Base-by-base conservation (phyloP, 64 coral and sea anemone genomes). In the Montipora sp. region DNA sequence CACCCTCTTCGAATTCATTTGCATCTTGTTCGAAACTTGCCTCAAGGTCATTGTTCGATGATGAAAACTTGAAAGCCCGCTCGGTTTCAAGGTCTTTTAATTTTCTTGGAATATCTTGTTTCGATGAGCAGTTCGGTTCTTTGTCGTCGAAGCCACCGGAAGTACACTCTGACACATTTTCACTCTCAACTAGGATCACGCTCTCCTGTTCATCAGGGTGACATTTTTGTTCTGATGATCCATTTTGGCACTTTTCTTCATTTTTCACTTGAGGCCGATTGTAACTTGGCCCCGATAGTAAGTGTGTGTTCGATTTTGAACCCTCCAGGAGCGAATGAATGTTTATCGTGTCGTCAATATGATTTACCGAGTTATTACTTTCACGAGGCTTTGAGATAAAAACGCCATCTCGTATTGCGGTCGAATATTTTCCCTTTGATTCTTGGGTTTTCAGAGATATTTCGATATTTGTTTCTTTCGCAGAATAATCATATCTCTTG, bases 1-100 rank as follows among this genome's bases (percentile, higher is more conserved):
- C 58, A 16, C 57, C 47, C n/a, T 75, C 16, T 44, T 75, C 73
- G 59, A 51, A 47, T 71, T 83, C 87, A 89, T 73, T 90, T 69
- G 74, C 78, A 72, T 84, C 76, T 60, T 69, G 84, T 94, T 89
- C 75, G 36, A 77, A 49, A 77, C 48, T 14, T 83, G 59, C 78
- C 70, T 63, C 47, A 90, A 69, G 80, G 67, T 53, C 70, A 84
- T 22, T 18, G 61, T 47, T 69, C 5, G 59, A 19, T 84, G 48
- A 47, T 47, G 81, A n/a, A 84, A 68, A 67, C 47, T 77, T 7
- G 9, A 18, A 20, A 57, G 80, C n/a, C 19, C 67, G 74, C 59
- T 94, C 69, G 72, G 48, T 27, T 36, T 67, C 20, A 84, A 77
- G 22, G 74, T 77, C 79, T 46, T 84, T 83, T 57, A 70, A 59